These are phyloP conservation scores for Camponotus vicinus DNA, from an alignment of 1,140 invertebrate species.

Conservation along the genomic window DNA sequence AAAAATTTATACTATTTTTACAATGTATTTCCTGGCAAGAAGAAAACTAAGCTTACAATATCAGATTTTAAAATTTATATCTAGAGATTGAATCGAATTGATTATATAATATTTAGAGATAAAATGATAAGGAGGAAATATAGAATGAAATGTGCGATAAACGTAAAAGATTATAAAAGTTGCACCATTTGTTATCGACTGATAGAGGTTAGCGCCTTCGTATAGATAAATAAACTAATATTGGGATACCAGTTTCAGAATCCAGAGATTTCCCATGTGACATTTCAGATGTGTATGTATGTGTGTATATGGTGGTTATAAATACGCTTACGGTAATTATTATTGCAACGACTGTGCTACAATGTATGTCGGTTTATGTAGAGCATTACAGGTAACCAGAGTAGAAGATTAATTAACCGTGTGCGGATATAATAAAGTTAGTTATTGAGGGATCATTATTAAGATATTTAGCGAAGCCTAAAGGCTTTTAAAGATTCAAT, in stretches of 20 bases:
- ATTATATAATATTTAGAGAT: not conserved
- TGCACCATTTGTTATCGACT: constrained; percentile 1
- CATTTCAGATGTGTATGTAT: constrained; percentile 66
- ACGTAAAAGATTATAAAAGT: not conserved
- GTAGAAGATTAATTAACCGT: constrained; percentile 72
- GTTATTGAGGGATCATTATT: constrained; percentile 42
- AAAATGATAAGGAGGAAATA: not conserved
- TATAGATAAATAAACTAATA: constrained; percentile 74
- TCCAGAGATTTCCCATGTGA: constrained; percentile 78
- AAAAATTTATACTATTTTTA: not conserved
- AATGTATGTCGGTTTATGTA: constrained; percentile 57
- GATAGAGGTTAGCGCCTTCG: constrained; percentile 13
- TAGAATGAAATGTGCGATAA: constrained; percentile 8
- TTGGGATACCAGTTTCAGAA: constrained; percentile 51
- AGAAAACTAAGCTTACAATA: not conserved
- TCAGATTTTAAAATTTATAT: not conserved
- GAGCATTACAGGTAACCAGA: constrained; percentile 50
- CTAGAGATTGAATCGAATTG: not conserved
- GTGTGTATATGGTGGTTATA: constrained; percentile 55
- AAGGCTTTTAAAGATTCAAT: not conserved
- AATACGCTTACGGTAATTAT: constrained; percentile 77
- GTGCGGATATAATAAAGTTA: constrained; percentile 55
- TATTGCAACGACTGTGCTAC: constrained; percentile 58
- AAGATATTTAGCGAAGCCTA: constrained; percentile 17
- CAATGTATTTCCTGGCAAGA: not conserved